Base-by-base conservation (phyloP, 2,113 vertebrate genomes). In the Callaeas wilsoni region DNA sequence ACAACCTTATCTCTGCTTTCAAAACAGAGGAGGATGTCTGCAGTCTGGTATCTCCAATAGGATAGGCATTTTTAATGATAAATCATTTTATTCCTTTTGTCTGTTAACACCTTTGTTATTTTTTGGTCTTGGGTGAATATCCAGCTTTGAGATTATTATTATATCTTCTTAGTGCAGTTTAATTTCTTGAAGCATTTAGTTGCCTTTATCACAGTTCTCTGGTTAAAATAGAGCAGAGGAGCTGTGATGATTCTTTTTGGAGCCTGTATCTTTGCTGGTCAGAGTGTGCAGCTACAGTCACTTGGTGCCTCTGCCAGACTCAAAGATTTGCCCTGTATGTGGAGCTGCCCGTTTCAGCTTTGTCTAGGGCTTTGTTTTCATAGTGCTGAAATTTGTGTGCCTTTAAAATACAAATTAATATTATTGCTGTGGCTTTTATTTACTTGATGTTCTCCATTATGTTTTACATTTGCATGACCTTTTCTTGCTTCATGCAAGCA, bases 11-110 rank as follows among this genome's bases (percentile, higher is more conserved):
- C 94, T 95, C 30, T 57, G 63, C 74, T 73, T 50, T 69, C 41
- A 42, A 75, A 93, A 63, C 44, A 86, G 78, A 79, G 71, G 79
- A 77, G 79, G 37, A n/a, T 94, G 74, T 52, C 86, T 97, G 44
- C 83, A 90, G 30, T 42, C 82, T 93, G 39, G 9, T 77, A 32
- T 84, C 62, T 92, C 86, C 76, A 59, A 22, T 29, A 76, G 49
- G 79, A 86, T 41, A 89, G 32, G 53, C 30, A 16, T 68, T 93
- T 76, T 57, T 71, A 90, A 68, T 71, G 73, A 87, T 78, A 94
- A 91, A 91, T 95, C 35, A 90, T 82, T 91, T 83, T 87, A 74
- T 84, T 91, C 64, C 69, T 95, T 86, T 94, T 94, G 62, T 89
- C 73, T 92, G 44, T 81, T 90, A 84, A 67, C 33, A 81, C 87